Evolutionary conservation across 2,797 vertebrate genomes (phyloP), one percentile per base, ranked within the genome.

Genomic region (Sebastes alutus): DNA sequence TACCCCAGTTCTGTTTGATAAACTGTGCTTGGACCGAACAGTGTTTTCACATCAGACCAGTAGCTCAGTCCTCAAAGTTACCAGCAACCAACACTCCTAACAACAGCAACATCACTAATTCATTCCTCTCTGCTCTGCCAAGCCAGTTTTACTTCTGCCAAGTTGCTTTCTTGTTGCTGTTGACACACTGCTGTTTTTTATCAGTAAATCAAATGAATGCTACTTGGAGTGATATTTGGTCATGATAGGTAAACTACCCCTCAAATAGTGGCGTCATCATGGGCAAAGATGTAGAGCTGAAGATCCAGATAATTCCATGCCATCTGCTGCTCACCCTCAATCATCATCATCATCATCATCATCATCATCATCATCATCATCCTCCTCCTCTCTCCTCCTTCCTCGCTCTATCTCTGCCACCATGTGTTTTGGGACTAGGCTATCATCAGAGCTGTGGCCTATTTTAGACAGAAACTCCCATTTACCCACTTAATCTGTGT

Each of bases 401-500:
- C 69, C 66, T 67, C 56, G 66, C 69, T 87, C 81, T 49, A 52
- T 86, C 73, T 88, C 79, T 74, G 81, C 77, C 80, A 66, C 78
- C 58, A 2, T 91, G 91, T 92, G 92, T 89, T 92, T 87, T 92
- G 93, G 89, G 93, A 93, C 85, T 67, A 62, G 72, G 68, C 90
- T 89, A 72, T 90, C 89, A 91, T 88, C 77, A 81, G 87, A 84
- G 81, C 91, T 74, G 81, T 32, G 52, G 84, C 81, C 89, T 91
- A 92, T 92, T 94, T 95, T 90, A 92, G 88, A 91, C 73, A 78
- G 83, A 84, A 90, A 92, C 87, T 87, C 88, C 84, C 84, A 90
- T 81, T 93, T 91, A 90, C 88, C 89, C 88, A 90, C 79, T 87
- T 92, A 85, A 90, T 89, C 84, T 82, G 63, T 87, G 71, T 82